Evolutionary conservation across 2,113 vertebrate genomes (phyloP).

Genomic region (Indicator indicator): DNA sequence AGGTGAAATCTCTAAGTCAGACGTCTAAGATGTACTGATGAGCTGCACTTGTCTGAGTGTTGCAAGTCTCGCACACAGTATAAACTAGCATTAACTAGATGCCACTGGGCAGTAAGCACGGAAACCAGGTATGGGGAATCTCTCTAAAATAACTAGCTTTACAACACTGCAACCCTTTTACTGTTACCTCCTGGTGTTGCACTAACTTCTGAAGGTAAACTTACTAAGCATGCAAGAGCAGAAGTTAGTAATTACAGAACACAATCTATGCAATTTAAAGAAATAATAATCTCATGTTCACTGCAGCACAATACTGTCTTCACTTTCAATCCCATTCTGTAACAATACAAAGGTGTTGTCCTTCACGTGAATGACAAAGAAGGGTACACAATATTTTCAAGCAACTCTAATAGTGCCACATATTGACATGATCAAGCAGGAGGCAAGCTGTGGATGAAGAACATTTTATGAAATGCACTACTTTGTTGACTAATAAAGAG

Average conservation of each 20-base stretch:
- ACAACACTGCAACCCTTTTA: not conserved
- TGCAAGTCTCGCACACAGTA: fast-evolving
- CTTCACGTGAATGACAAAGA: not conserved
- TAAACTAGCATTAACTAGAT: not conserved
- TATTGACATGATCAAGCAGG: not conserved
- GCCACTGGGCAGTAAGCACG: not conserved
- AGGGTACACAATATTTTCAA: fast-evolving
- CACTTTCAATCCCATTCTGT: not conserved
- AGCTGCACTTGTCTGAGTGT: not conserved
- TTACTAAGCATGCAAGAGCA: not conserved
- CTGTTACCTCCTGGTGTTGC: not conserved
- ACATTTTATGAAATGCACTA: not conserved
- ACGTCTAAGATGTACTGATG: not conserved
- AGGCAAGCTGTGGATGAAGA: not conserved
- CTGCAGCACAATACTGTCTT: not conserved
- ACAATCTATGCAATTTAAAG: not conserved
- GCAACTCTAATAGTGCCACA: not conserved
- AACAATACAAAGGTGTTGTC: not conserved
- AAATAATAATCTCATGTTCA: not conserved
- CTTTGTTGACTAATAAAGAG: not conserved
- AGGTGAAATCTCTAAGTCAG: not conserved
- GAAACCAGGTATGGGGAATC: not conserved
- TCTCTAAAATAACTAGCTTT: not conserved
- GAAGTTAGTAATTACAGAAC: not conserved
- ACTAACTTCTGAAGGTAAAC: not conserved